phyloP scores from a whole-genome alignment of 1,140 invertebrate species.

The Octopus sinensis region DNA sequence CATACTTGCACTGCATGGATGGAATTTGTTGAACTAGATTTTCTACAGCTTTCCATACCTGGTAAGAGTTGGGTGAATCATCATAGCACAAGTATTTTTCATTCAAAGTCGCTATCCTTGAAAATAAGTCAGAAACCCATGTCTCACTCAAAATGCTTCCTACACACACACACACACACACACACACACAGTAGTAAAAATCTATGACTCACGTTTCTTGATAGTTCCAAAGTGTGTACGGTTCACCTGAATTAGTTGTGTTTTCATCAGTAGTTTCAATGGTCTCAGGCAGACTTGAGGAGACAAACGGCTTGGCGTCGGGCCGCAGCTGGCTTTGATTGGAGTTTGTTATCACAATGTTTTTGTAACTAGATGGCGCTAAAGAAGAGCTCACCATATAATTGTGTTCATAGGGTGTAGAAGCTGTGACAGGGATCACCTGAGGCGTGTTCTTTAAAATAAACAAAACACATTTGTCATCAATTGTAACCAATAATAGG shows the following conservation, averaged over 20 bases:
- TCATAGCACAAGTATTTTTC: too few species aligned
- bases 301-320: constrained; percentile 12
- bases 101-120: too few species aligned
- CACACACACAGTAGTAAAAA: too few species aligned
- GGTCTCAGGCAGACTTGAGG: neutral
- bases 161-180: too few species aligned
- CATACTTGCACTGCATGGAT: too few species aligned
- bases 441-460: constrained; percentile 1
- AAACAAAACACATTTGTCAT: neutral
- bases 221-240: constrained; percentile 14
- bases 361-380: constrained; percentile 19
- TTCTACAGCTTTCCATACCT: too few species aligned
- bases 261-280: neutral
- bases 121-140: too few species aligned
- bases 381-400: constrained; percentile 22
- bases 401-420: constrained; percentile 32
- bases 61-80: too few species aligned
- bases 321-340: constrained; percentile 14
- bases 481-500: neutral
- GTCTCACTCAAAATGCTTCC: too few species aligned
- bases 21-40: too few species aligned
- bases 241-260: neutral
- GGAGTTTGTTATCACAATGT: neutral
- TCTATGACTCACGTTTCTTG: neutral
- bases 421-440: constrained; percentile 33